Evolutionary conservation across 2,888 invertebrate species (phyloP).

Genomic region (Chloromyia formosa): DNA sequence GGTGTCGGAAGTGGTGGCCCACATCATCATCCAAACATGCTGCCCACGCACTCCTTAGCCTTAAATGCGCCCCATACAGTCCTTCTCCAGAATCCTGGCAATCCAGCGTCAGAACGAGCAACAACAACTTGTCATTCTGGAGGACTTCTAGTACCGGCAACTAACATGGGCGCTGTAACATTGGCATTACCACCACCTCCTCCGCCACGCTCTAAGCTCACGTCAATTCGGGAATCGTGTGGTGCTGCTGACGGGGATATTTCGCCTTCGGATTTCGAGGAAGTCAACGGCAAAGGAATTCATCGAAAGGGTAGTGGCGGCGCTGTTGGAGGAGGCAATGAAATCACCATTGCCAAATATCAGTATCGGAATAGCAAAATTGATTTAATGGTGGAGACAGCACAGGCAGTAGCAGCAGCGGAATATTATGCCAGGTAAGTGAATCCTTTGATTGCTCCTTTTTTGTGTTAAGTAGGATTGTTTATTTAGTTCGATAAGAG

Average conservation of each 20-base stretch:
- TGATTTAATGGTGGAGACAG: slow-evolving; percentile 58
- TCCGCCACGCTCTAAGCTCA: neutral
- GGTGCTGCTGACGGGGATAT: slow-evolving; percentile 34
- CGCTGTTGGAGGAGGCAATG: slow-evolving; percentile 45
- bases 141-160: neutral
- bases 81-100: slow-evolving; percentile 8
- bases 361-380: slow-evolving; percentile 59
- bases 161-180: slow-evolving; percentile 24
- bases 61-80: neutral
- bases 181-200: neutral
- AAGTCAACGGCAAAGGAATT: slow-evolving; percentile 32
- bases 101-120: neutral
- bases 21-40: neutral
- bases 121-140: slow-evolving; percentile 9
- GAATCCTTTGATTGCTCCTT: neutral
- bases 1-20: neutral
- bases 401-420: slow-evolving; percentile 59
- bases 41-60: neutral
- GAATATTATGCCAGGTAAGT: slow-evolving; percentile 60
- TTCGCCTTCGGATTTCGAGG: slow-evolving; percentile 40
- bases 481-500: neutral
- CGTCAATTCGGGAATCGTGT: slow-evolving; percentile 42
- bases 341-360: slow-evolving; percentile 52
- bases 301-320: slow-evolving; percentile 50
- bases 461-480: neutral